Base-by-base conservation (phyloP, 2,888 invertebrate species). In the Drosophila anomalipes region DNA sequence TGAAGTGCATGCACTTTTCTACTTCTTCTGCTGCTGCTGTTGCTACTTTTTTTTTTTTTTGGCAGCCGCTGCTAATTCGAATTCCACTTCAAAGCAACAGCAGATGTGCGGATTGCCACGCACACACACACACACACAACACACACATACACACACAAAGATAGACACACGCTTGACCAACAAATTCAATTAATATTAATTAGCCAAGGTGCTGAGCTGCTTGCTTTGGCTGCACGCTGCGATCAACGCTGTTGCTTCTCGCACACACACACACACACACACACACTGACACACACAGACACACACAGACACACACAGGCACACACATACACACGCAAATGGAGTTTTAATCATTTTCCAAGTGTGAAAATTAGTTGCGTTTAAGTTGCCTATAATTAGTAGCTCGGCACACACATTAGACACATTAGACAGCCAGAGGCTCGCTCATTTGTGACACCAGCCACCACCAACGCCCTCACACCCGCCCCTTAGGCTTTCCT, bases 321-420 rank as follows among this genome's bases (percentile, higher is more conserved):
- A 58, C 56, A 33, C 44, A 54, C 63, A 59, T 32, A 54, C 67
- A 39, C 47, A 57, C 41, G 74, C 84, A 92, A 93, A 93, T 93
- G 92, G 90, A 82, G 91, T 93, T 93, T 93, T 93, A 93, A 93
- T 93, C 89, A 92, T 92, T 92, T 88, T 85, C 86, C 85, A 89
- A 91, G 90, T 90, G 90, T 88, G 89, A 90, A 87, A 88, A 90
- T 88, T 91, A 88, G 91, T 82, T 89, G 91, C 86, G 88, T 91
- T 86, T 91, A 86, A 89, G 86, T 85, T 86, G 88, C 70, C 91
- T 84, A 91, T 86, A 86, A 86, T 86, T 86, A 86, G 91, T 91
- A 67, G 77, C 67, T 61, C 58, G 72, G 54, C 60, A 66, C 44
- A 67, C 30, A 47, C 64, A 70, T 52, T 41, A 49, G 12, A 58